A percentile compares a stretch with the other conserved stretches of the same genome.
phyloP scores from a whole-genome alignment of 30 jellyfish, hydroid and myxozoan genomes.

The Mastigias papua region DNA sequence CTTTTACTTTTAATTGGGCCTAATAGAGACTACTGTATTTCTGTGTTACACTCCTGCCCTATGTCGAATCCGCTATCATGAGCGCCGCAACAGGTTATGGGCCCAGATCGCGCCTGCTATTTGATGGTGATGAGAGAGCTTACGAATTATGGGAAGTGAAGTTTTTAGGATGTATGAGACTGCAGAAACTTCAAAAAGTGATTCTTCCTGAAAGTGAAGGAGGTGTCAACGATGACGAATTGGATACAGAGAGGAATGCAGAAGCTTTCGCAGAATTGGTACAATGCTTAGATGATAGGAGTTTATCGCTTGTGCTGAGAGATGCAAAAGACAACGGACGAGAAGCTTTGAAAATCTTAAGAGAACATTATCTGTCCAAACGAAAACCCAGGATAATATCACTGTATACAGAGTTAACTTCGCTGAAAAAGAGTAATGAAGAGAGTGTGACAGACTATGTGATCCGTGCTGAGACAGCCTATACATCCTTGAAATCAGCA shows the following conservation, averaged over 20 bases:
- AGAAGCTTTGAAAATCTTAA: conserved; percentile 66
- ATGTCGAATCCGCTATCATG: no score
- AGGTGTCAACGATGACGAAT: conserved; percentile 10
- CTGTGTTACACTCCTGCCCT: no score
- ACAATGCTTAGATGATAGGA: conserved; percentile 66
- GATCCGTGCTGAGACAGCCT: conserved; percentile 73
- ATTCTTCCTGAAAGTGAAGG: no score
- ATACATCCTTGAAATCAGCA: conserved; percentile 59
- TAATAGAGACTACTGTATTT: no score
- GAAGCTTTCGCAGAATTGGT: conserved; percentile 70
- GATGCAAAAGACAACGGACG: conserved; percentile 78
- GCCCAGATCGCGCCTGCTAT: no score
- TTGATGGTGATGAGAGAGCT: no score
- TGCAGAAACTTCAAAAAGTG: no score
- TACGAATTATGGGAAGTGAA: no score
- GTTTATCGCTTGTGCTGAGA: conserved; percentile 63
- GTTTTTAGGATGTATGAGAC: no score
- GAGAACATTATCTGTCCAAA: conserved; percentile 57
- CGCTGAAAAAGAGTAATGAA: conserved; percentile 20
- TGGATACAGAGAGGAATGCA: conserved; percentile 56
- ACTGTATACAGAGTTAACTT: no score
- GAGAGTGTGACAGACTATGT: conserved; percentile 67
- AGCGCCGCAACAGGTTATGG: no score
- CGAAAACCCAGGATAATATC: conserved; percentile 77
- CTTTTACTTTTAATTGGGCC: no score